These are phyloP conservation scores for Oryzias curvinotus DNA, from an alignment of 2,113 vertebrate genomes.

Conservation along the genomic window DNA sequence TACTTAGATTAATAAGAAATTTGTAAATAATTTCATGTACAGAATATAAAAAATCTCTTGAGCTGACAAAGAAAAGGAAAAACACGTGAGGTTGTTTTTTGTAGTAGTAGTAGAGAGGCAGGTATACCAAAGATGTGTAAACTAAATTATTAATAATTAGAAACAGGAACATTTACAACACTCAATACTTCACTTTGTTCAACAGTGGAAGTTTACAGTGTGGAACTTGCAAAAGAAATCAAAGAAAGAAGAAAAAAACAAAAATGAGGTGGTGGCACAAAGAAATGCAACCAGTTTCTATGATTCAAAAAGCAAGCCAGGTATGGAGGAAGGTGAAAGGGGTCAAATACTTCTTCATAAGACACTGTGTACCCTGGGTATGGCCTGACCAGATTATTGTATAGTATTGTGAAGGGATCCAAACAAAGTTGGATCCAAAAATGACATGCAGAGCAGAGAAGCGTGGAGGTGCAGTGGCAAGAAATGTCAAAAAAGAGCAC, in stretches of 20 bases:
- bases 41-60: slow-evolving; percentile 67
- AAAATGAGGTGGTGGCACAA: slow-evolving; percentile 17
- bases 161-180: slow-evolving; percentile 76
- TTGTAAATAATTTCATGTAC: slow-evolving; percentile 64
- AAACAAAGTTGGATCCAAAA: slow-evolving; percentile 15
- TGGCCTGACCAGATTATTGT: slow-evolving; percentile 27
- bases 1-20: slow-evolving; percentile 53
- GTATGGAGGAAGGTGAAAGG: slow-evolving; percentile 15
- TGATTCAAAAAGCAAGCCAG: slow-evolving; percentile 44
- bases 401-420: slow-evolving; percentile 16
- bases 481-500: slow-evolving; percentile 27
- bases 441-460: slow-evolving; percentile 18
- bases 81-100: slow-evolving; percentile 65
- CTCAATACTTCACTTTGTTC: slow-evolving; percentile 73
- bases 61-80: slow-evolving; percentile 48
- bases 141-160: slow-evolving; percentile 72
- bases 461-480: slow-evolving; percentile 22
- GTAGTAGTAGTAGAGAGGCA: slow-evolving; percentile 67
- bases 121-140: slow-evolving; percentile 66
- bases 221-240: slow-evolving; percentile 48
- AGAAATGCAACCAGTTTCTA: slow-evolving; percentile 24
- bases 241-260: slow-evolving; percentile 37
- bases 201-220: slow-evolving; percentile 74
- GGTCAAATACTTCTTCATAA: background rate
- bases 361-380: slow-evolving; percentile 20